These are phyloP conservation scores for Melolontha melolontha DNA, from an alignment of 2,888 invertebrate genomes.

Conservation along the genomic window DNA sequence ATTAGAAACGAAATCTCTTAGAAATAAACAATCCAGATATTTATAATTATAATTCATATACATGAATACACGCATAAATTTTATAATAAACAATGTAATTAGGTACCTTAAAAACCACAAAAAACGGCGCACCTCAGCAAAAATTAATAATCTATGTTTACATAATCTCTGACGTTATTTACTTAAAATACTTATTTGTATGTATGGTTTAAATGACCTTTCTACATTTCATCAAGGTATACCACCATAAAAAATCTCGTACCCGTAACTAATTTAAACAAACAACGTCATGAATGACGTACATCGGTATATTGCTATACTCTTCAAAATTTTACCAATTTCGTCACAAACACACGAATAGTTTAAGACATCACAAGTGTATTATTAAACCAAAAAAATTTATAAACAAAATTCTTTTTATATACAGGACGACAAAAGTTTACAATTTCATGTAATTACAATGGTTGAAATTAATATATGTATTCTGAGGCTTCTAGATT, in stretches of 20 bases:
- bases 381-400: neutral
- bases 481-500: neutral
- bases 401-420: neutral
- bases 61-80: too few species aligned
- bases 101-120: neutral
- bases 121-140: neutral
- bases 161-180: conserved; percentile 8
- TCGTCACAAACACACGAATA: conserved; percentile 10
- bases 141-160: conserved; percentile 3
- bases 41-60: too few species aligned
- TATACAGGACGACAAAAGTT: neutral
- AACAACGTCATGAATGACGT: conserved; percentile 18
- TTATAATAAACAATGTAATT: too few species aligned
- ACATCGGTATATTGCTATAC: neutral
- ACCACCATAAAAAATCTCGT: conserved; percentile 2
- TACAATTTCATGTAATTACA: neutral
- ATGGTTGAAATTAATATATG: neutral
- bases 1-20: too few species aligned
- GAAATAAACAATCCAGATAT: too few species aligned
- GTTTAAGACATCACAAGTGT: conserved; percentile 11
- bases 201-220: conserved; percentile 17
- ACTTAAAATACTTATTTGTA: neutral
- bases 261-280: conserved; percentile 10
- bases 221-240: conserved; percentile 26
- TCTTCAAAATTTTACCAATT: conserved; percentile 15